Evolutionary conservation across 2,797 vertebrate genomes (phyloP), one percentile per base, ranked within the genome.

Genomic region (Lacerta viridis): DNA sequence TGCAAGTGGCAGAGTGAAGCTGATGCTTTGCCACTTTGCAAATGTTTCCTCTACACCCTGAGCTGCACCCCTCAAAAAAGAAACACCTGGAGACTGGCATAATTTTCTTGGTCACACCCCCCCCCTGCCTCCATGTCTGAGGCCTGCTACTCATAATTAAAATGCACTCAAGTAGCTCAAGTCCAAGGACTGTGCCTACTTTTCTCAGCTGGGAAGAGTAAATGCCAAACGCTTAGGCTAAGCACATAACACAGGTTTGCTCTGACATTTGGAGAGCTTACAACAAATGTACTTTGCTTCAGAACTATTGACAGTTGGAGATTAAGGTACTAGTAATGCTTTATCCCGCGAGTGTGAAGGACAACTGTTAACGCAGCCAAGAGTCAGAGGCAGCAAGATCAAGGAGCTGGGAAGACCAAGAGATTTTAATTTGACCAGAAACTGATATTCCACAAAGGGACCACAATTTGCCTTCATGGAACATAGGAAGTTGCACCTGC

Each of bases 211-310:
- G 79, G 92, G 91, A 96, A 97, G 96, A 97, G 96, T 97, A 98
- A 98, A 98, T 98, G 97, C 97, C 97, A 98, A 93, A 93, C 76
- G 87, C 96, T 96, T 91, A 95, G 93, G 96, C 96, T 96, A 96
- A 97, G 96, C 97, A 96, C 96, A 95, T 94, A 96, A 95, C 96
- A 95, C 79, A 86, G 90, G 94, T 96, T 96, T 94, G 94, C 96
- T 95, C 95, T 98, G 98, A 98, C 97, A 98, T 98, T 98, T 98
- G 97, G 96, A 97, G 96, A 98, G 97, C 97, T 98, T 97, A 98
- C 95, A 92, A 95, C 94, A 96, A 95, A 97, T 97, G 97, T 97
- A 97, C 96, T 98, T 97, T 97, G 97, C 96, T 95, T 96, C 96
- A 95, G 94, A 96, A 96, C 96, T 98, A 97, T 97, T 98, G 98